Evolutionary conservation across 1,140 invertebrate species (phyloP).

Genomic region (Aphelinus atriplicis): DNA sequence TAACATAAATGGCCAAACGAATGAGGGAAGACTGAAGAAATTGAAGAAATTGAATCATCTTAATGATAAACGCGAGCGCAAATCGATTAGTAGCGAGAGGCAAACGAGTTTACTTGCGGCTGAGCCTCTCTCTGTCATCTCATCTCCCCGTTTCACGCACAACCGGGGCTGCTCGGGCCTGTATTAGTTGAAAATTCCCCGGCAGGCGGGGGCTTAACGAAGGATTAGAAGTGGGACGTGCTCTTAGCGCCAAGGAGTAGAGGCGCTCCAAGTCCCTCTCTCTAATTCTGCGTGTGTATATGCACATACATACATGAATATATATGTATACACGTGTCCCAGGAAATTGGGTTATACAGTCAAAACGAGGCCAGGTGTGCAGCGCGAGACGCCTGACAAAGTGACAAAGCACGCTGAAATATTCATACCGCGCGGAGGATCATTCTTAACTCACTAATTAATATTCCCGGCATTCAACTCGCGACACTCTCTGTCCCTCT

Average conservation of each 20-base stretch:
- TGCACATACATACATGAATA: neutral
- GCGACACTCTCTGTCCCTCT: neutral
- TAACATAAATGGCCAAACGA: no score
- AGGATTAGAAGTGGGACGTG: slow-evolving; percentile 23
- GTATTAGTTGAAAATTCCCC: neutral
- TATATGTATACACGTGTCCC: no score
- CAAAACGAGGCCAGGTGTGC: neutral
- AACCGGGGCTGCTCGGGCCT: neutral
- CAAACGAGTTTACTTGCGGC: neutral
- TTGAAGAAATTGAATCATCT: no score
- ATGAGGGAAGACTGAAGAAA: no score
- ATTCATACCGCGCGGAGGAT: slow-evolving; percentile 22
- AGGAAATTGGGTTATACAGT: slow-evolving; percentile 16
- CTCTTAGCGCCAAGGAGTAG: neutral
- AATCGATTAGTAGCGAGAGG: slow-evolving; percentile 1
- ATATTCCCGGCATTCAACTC: slow-evolving; percentile 10
- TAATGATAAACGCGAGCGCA: neutral
- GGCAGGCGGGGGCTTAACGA: slow-evolving; percentile 1
- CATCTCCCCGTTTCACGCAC: neutral
- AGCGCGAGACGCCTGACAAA: neutral
- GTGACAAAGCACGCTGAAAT: slow-evolving; percentile 14
- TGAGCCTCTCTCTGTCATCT: neutral
- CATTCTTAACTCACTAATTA: slow-evolving; percentile 32
- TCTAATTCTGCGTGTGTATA: neutral
- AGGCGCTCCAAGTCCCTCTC: neutral